A percentile compares a stretch with the other conserved stretches of the same genome.
Conservation (phyloP, 1,140 invertebrate genomes). For the Mercenaria mercenaria region DNA sequence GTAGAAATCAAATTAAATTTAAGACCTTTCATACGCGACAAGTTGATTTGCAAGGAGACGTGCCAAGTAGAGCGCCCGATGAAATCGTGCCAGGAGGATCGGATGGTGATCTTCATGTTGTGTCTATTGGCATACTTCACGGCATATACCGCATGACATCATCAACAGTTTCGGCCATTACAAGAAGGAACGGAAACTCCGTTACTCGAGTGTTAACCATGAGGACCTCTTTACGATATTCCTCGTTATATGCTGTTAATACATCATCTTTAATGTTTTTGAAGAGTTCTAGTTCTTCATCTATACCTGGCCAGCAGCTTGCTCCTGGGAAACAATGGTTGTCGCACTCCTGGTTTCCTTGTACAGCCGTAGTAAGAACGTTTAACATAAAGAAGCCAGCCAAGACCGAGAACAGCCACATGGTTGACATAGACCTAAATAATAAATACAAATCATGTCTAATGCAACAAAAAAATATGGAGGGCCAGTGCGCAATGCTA, state of each 20-base stretch:
- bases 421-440: no score
- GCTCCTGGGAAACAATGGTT: conserved; percentile 23
- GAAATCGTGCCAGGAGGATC: conserved; percentile 26
- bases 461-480: no score
- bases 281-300: no score
- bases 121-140: no score
- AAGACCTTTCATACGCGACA: conserved; percentile 5
- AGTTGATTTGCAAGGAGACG: no score
- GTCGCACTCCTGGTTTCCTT: not conserved
- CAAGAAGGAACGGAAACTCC: conserved; percentile 40
- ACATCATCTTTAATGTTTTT: conserved; percentile 9
- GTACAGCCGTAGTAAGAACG: not conserved
- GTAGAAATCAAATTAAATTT: conserved; percentile 30
- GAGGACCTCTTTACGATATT: not conserved
- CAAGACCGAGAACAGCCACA: no score
- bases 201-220: conserved; percentile 30
- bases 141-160: no score
- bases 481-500: no score
- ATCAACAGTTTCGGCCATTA: no score
- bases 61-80: no score
- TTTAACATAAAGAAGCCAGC: no score
- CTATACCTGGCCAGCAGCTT: not conserved
- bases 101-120: conserved; percentile 42
- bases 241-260: not conserved
- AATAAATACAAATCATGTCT: no score